phyloP scores from a whole-genome alignment of 1,140 invertebrate genomes.

The Matsumurasca onukii region DNA sequence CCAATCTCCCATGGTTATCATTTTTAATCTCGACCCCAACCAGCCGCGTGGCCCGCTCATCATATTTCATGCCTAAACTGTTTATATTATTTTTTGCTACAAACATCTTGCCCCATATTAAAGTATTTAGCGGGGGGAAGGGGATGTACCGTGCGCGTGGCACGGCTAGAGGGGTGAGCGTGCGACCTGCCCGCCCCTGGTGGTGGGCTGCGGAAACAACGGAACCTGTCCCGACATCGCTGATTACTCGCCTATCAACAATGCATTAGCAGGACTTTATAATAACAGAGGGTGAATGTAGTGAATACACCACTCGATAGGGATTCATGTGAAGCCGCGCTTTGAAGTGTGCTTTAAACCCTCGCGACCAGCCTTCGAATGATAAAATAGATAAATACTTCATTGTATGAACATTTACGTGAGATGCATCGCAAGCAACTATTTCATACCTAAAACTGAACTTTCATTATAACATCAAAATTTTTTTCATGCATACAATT shows the following conservation, averaged over 20 bases:
- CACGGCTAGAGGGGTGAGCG: not conserved
- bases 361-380: too few species aligned
- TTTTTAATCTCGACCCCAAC: slow-evolving; percentile 3
- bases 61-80: slow-evolving; percentile 31
- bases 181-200: slow-evolving; percentile 2
- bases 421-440: too few species aligned
- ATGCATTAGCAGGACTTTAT: not conserved
- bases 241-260: not conserved
- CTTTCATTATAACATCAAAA: too few species aligned
- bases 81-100: slow-evolving; percentile 30
- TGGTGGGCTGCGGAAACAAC: not conserved
- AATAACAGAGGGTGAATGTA: too few species aligned
- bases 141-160: not conserved
- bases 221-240: not conserved
- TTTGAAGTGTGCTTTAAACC: too few species aligned
- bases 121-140: slow-evolving; percentile 28
- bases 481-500: too few species aligned
- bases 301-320: too few species aligned
- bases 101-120: slow-evolving; percentile 28
- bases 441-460: too few species aligned
- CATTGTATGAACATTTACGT: too few species aligned
- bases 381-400: too few species aligned
- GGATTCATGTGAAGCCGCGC: too few species aligned
- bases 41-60: slow-evolving; percentile 1
- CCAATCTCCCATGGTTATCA: slow-evolving; percentile 23